A percentile compares a stretch with the other conserved stretches of the same genome.
These are phyloP conservation scores for Morelia viridis DNA, from an alignment of 2,797 vertebrate species.

Conservation along the genomic window DNA sequence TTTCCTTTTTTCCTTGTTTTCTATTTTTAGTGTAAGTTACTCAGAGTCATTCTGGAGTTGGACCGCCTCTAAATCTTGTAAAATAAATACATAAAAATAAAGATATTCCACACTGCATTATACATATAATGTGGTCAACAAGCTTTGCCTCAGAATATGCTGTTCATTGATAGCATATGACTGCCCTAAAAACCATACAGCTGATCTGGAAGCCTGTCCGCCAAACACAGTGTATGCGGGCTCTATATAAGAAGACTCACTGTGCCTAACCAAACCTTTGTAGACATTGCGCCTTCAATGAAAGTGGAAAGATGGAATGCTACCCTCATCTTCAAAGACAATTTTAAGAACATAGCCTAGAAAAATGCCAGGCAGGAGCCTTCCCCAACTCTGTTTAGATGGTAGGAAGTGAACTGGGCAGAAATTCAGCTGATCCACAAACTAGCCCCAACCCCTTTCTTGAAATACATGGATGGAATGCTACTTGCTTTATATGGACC, in stretches of 20 bases:
- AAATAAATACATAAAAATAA: slow-evolving; percentile 9
- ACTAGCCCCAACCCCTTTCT: neutral
- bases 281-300: neutral
- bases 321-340: neutral
- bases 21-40: neutral
- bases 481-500: neutral
- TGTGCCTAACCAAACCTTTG: neutral
- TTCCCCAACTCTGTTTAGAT: neutral
- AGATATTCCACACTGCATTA: slow-evolving; percentile 57
- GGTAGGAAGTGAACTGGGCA: neutral
- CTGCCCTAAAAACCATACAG: slow-evolving; percentile 61
- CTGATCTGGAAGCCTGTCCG: slow-evolving; percentile 56
- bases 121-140: slow-evolving; percentile 57
- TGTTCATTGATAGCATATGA: slow-evolving; percentile 63
- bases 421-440: neutral
- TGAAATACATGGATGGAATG: neutral
- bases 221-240: slow-evolving; percentile 66
- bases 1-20: neutral
- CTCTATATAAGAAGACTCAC: slow-evolving; percentile 62
- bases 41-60: neutral
- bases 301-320: neutral
- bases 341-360: neutral
- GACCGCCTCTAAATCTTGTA: neutral
- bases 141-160: slow-evolving; percentile 55
- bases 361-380: neutral